Evolutionary conservation across 2,113 vertebrate species (phyloP).

Genomic region (Pristiophorus japonicus): DNA sequence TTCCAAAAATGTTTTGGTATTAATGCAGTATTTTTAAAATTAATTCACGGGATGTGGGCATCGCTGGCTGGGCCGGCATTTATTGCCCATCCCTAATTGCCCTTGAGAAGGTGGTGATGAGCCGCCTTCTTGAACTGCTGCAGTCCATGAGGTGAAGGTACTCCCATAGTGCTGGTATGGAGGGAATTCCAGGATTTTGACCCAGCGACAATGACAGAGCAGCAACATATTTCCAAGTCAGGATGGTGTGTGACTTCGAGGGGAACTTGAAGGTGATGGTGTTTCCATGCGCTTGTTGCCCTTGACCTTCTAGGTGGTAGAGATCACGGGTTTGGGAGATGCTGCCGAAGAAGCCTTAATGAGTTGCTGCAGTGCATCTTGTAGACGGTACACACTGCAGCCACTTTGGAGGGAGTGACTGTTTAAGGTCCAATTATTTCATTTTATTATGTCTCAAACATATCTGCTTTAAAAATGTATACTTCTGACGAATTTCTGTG

Average conservation of each 20-base stretch:
- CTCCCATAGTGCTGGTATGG: background rate
- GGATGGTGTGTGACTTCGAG: background rate
- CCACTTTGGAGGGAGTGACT: background rate
- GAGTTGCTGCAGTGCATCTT: background rate
- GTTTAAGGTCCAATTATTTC: background rate
- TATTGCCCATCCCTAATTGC: background rate
- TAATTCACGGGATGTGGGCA: background rate
- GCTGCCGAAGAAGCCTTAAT: background rate
- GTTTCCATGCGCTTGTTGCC: background rate
- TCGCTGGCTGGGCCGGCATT: background rate
- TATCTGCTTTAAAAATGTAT: background rate
- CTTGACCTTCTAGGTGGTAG: background rate
- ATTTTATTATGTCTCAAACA: background rate
- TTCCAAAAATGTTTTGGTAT: background rate
- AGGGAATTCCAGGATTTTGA: background rate
- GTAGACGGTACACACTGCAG: background rate
- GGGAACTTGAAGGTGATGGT: background rate
- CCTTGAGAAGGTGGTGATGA: background rate
- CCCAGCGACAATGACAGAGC: background rate
- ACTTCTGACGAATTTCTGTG: background rate
- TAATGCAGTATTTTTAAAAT: too few species aligned
- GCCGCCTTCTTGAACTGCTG: background rate
- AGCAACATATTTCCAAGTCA: background rate
- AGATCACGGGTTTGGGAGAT: background rate
- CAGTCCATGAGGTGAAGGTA: background rate